Percentiles rank a stretch among this genome's conserved stretches.
These are phyloP conservation scores for Lacanobia wlatinum DNA, from an alignment of 2,888 invertebrate genomes.

Conservation along the genomic window DNA sequence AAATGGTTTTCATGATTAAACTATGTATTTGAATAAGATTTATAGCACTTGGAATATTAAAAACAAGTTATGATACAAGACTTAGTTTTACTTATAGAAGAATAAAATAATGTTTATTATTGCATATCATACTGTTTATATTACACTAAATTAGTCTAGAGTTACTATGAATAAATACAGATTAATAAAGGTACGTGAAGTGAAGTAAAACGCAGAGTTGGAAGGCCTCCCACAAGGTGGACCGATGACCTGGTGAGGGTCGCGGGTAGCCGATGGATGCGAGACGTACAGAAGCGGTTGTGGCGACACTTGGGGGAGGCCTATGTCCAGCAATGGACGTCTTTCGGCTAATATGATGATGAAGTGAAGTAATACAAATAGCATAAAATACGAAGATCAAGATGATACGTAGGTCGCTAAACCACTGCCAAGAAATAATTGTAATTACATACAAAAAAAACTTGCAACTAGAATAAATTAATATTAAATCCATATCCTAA, in stretches of 20 bases:
- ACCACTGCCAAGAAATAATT: slow-evolving; percentile 24
- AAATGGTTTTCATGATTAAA: slow-evolving; percentile 1
- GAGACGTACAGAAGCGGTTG: no score
- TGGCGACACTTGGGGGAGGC: no score
- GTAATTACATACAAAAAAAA: slow-evolving; percentile 12
- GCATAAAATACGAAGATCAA: slow-evolving; percentile 13
- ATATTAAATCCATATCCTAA: slow-evolving; percentile 16
- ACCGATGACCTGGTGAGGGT: no score
- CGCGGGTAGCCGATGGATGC: no score
- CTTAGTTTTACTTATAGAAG: slow-evolving; percentile 2
- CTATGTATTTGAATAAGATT: slow-evolving; percentile 21
- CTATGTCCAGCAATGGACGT: no score
- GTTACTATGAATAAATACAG: slow-evolving; percentile 48
- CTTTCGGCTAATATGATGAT: no score
- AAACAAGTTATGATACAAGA: slow-evolving; percentile 2
- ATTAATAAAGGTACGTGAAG: slow-evolving; percentile 17
- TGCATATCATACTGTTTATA: slow-evolving; percentile 31
- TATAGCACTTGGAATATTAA: slow-evolving; percentile 39
- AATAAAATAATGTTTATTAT: slow-evolving; percentile 5
- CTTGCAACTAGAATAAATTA: slow-evolving; percentile 38
- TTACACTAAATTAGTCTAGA: slow-evolving; percentile 35
- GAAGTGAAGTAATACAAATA: slow-evolving; percentile 2
- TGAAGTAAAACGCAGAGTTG: no score
- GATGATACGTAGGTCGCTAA: slow-evolving; percentile 12
- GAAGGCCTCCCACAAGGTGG: no score